Percentiles rank a stretch among this genome's conserved stretches.
Evolutionary conservation across 2,888 invertebrate species (phyloP).

Genomic region (Morpho helenor): DNA sequence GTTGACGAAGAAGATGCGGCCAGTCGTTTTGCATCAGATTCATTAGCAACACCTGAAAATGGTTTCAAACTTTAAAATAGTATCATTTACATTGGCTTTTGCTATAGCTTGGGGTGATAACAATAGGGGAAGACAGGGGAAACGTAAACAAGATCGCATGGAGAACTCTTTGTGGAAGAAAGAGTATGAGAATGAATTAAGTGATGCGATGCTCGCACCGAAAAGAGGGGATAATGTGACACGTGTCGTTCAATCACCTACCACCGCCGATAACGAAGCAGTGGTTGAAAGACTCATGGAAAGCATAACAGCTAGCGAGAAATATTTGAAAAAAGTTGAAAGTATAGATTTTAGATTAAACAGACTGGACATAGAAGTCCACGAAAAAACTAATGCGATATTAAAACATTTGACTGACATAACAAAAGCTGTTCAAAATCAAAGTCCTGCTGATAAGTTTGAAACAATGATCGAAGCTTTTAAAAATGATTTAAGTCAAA

Average conservation of each 20-base stretch:
- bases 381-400: constrained; percentile 63
- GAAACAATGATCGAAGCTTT: constrained; percentile 41
- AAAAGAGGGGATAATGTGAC: constrained; percentile 50
- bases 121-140: constrained; percentile 36
- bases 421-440: constrained; percentile 35
- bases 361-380: constrained; percentile 64
- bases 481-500: constrained; percentile 42
- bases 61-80: constrained; percentile 35
- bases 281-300: constrained; percentile 66
- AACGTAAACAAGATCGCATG: constrained; percentile 40
- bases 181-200: constrained; percentile 64
- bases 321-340: constrained; percentile 68
- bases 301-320: constrained; percentile 62
- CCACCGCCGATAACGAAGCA: constrained; percentile 48
- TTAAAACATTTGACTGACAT: constrained; percentile 53
- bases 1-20: constrained; percentile 22
- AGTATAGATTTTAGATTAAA: constrained; percentile 65
- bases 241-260: constrained; percentile 39
- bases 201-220: constrained; percentile 51
- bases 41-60: constrained; percentile 44
- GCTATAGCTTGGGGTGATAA: constrained; percentile 37
- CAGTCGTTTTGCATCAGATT: constrained; percentile 42
- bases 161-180: constrained; percentile 63
- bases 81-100: constrained; percentile 35
- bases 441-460: constrained; percentile 39